Percentiles rank a stretch among this genome's conserved stretches.
Conservation (phyloP, 2,797 vertebrate genomes). For the Spinibarbus caldwelli region DNA sequence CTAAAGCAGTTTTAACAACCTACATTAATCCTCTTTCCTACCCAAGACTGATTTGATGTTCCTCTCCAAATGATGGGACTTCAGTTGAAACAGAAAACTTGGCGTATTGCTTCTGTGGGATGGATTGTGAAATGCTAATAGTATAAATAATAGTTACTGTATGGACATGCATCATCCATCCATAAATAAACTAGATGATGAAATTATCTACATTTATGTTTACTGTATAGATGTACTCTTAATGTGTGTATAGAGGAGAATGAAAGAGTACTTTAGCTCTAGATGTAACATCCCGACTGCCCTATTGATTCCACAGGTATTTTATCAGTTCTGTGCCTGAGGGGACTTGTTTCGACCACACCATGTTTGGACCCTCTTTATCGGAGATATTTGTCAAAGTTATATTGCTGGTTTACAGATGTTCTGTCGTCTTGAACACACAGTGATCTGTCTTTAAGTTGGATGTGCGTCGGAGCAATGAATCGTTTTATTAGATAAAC, state of each 20-base stretch:
- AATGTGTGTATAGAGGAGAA: not conserved
- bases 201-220: not conserved
- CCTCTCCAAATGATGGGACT: constrained; percentile 45
- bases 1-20: constrained; percentile 71
- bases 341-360: constrained; percentile 17
- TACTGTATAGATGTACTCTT: not conserved
- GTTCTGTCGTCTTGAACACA: constrained; percentile 26
- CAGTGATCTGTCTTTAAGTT: constrained; percentile 38
- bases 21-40: constrained; percentile 80
- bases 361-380: constrained; percentile 5
- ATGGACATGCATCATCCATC: too few relatives aligned
- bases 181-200: not conserved
- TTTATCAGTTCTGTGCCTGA: constrained; percentile 10
- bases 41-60: constrained; percentile 75
- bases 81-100: constrained; percentile 39
- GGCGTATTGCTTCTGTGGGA: constrained; percentile 29
- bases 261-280: not conserved
- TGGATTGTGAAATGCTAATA: constrained; percentile 11
- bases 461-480: not conserved
- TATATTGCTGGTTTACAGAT: constrained; percentile 44
- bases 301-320: constrained; percentile 39
- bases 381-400: constrained; percentile 4
- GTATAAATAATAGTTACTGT: not conserved
- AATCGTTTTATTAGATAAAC: constrained; percentile 20
- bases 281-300: not conserved